phyloP scores from a whole-genome alignment of 2,888 invertebrate genomes.

The Julus scanicus region DNA sequence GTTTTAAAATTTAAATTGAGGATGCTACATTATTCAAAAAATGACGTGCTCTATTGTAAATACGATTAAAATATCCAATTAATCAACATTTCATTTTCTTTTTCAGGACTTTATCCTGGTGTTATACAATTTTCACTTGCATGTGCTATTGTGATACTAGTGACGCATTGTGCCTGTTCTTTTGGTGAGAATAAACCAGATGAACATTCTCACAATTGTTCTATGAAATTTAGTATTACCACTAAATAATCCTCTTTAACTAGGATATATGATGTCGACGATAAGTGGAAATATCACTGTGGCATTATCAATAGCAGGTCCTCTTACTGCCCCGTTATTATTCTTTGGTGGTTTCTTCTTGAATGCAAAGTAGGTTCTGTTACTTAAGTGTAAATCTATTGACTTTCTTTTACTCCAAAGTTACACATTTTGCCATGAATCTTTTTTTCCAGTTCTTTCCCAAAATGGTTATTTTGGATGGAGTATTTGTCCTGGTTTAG shows the following conservation, averaged over 20 bases:
- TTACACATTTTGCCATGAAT: background rate
- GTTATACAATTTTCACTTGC: conserved; percentile 72
- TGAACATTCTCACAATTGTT: background rate
- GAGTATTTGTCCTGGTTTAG: conserved; percentile 66
- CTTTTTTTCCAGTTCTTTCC: conserved; percentile 61
- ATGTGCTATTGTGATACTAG: conserved; percentile 77
- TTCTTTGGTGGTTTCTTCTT: conserved; percentile 96
- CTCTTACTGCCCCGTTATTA: conserved; percentile 91
- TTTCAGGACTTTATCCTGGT: conserved; percentile 62
- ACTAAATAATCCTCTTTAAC: background rate
- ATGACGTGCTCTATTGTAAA: too few relatives aligned
- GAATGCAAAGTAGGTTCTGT: conserved; percentile 79
- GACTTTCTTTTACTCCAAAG: background rate
- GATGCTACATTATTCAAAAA: background rate
- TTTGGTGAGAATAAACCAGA: conserved; percentile 74
- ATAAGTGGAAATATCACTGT: conserved; percentile 83
- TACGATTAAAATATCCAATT: background rate
- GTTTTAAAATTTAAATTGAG: background rate
- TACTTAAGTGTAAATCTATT: too few relatives aligned
- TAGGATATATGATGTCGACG: conserved; percentile 92
- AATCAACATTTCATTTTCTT: conserved; percentile 54
- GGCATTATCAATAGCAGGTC: conserved; percentile 90
- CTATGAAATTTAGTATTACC: background rate
- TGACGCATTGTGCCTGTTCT: conserved; percentile 88
- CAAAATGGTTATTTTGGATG: conserved; percentile 62